These are phyloP conservation scores for fruit fly (Drosophila melanogaster) DNA, from an alignment of 1,140 invertebrate genomes.

Conservation along the genomic window DNA sequence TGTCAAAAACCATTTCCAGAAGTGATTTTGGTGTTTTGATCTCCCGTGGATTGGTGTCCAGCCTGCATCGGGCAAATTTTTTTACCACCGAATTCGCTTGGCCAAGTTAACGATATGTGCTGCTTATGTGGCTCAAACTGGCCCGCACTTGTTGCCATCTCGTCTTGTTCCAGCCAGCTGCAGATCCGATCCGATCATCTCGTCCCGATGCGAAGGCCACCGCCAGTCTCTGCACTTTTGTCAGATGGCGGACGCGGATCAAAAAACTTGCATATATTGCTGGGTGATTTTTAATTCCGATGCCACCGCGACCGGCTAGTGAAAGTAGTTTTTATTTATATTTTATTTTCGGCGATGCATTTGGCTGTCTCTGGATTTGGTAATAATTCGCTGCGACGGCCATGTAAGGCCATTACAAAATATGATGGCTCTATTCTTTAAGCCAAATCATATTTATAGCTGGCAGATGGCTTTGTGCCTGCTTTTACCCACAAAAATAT, in stretches of 20 bases:
- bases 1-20: not conserved
- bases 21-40: slow-evolving; percentile 14
- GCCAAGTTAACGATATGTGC: slow-evolving; percentile 11
- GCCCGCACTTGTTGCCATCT: slow-evolving; percentile 49
- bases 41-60: slow-evolving; percentile 10
- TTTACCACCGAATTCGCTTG: slow-evolving; percentile 19
- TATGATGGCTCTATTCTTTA: slow-evolving; percentile 60
- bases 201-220: slow-evolving; percentile 55
- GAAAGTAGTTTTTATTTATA: slow-evolving; percentile 55
- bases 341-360: slow-evolving; percentile 12
- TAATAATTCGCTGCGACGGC: slow-evolving; percentile 27
- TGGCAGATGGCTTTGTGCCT: slow-evolving; percentile 20
- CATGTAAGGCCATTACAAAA: slow-evolving; percentile 44
- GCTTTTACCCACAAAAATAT: slow-evolving; percentile 8
- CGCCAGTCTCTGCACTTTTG: slow-evolving; percentile 41
- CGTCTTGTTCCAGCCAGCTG: slow-evolving; percentile 34
- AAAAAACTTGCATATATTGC: slow-evolving; percentile 57
- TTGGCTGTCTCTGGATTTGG: slow-evolving; percentile 29
- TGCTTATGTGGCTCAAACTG: slow-evolving; percentile 24
- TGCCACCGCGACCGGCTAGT: slow-evolving; percentile 20
- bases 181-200: slow-evolving; percentile 34
- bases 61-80: slow-evolving; percentile 23
- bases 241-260: slow-evolving; percentile 20
- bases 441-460: slow-evolving; percentile 41
- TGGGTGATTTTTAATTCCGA: slow-evolving; percentile 49